Conservation (phyloP, 2,888 invertebrate genomes). For the Ochlodes sylvanus region DNA sequence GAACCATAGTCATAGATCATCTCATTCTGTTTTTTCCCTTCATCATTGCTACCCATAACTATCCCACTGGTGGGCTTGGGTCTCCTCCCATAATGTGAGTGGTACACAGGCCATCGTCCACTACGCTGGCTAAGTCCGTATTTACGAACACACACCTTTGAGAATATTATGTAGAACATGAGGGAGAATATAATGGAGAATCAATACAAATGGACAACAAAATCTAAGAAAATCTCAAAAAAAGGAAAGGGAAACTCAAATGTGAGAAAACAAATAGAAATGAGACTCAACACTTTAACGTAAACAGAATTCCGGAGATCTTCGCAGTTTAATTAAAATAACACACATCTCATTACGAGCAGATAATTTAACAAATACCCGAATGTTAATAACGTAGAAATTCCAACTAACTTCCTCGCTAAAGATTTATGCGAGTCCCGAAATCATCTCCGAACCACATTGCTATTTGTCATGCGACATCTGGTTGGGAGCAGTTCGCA, state of each 20-base stretch:
- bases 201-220: no score
- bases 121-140: no score
- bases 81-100: no score
- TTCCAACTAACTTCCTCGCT: slow-evolving; percentile 43
- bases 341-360: slow-evolving; percentile 31
- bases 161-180: no score
- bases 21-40: no score
- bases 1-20: no score
- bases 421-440: slow-evolving; percentile 58
- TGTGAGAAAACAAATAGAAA: neutral
- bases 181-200: no score
- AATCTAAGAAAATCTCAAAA: no score
- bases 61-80: no score
- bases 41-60: no score
- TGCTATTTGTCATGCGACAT: slow-evolving; percentile 73
- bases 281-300: neutral
- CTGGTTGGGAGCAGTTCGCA: slow-evolving; percentile 64
- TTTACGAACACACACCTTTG: no score
- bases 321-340: slow-evolving; percentile 31
- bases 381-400: slow-evolving; percentile 35
- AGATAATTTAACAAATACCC: slow-evolving; percentile 37
- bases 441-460: slow-evolving; percentile 70
- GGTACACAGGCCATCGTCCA: no score
- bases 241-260: neutral
- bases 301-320: slow-evolving; percentile 23